Evolutionary conservation across 2,797 vertebrate genomes (phyloP), one percentile per base, ranked within the genome.

Genomic region (Molossus molossus): DNA sequence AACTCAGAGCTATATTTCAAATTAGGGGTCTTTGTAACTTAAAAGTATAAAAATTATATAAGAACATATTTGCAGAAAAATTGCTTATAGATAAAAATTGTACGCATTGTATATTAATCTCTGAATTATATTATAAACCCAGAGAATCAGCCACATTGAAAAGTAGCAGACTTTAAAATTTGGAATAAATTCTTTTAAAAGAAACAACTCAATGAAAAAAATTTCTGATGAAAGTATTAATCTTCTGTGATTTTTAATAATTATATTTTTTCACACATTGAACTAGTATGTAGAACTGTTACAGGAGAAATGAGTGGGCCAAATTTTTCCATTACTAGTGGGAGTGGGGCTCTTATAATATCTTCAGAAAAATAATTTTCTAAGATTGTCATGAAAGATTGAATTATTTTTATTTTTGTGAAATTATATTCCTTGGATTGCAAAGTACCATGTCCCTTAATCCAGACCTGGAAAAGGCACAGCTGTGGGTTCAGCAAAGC

Each of bases 141-240:
- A 94, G 18, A 76, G 0, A 1, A 2, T 58, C 27, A 5, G 1
- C 57, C 2, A 14, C 33, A 85, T n/a, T 87, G 11, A 82, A 90
- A 92, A 62, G 17, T 67, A 48, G 14, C 10, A 87, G 79, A 82
- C 3, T 57, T 92, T 92, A 77, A 94, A 87, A 57, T 20, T 23
- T 17, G 13, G 9, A 33, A 11, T 92, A 50, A 82, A 70, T 33
- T 29, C 5, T 90, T 91, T 92, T 64, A 50, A 92, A 90, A 53
- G 2, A 67, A 64, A 15, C 1, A 81, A 58, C 20, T 75, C 8
- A 85, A 53, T 95, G 33, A 93, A 84, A 85, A 73, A 82, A 37
- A 87, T 84, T 94, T 90, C n/a, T 55, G 12, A 6, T 88, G 48
- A 65, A 40, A 95, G 55, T 88, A 79, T 89, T 85, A 85, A 62